phyloP scores from a whole-genome alignment of 2,113 vertebrate genomes.

The Cryptomyrus ogoouensis region DNA sequence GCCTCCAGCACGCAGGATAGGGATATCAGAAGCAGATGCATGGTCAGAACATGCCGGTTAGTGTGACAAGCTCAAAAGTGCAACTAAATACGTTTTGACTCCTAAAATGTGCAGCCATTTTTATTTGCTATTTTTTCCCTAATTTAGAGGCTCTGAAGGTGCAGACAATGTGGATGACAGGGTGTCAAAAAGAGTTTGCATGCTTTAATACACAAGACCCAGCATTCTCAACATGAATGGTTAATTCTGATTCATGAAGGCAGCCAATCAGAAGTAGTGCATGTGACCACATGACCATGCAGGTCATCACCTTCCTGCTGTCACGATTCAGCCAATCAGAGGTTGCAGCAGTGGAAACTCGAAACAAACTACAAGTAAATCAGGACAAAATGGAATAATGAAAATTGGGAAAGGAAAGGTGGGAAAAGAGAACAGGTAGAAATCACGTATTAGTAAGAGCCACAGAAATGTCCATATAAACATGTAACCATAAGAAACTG shows the following conservation, averaged over 20 bases:
- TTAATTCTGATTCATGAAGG: slow-evolving; percentile 11
- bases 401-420: slow-evolving; percentile 43
- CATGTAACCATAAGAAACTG: background rate
- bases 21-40: background rate
- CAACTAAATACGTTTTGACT: background rate
- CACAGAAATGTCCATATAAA: background rate
- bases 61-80: background rate
- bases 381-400: slow-evolving; percentile 47
- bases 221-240: background rate
- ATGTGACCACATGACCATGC: slow-evolving; percentile 50
- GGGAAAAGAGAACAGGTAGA: slow-evolving; percentile 29
- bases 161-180: background rate
- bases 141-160: background rate
- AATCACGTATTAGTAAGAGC: background rate
- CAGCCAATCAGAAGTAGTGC: slow-evolving; percentile 25
- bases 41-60: background rate
- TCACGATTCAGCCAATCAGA: slow-evolving; percentile 73
- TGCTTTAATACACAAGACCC: slow-evolving; percentile 19
- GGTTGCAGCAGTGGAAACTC: slow-evolving; percentile 69
- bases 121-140: background rate
- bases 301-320: slow-evolving; percentile 75
- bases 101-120: background rate
- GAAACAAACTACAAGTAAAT: slow-evolving; percentile 68
- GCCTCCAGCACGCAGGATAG: slow-evolving; percentile 1
- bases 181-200: background rate